Evolutionary conservation across 92 coral and sea anemone species (phyloP), one percentile per base, ranked within the genome.

Genomic region (Micromussa lordhowensis): DNA sequence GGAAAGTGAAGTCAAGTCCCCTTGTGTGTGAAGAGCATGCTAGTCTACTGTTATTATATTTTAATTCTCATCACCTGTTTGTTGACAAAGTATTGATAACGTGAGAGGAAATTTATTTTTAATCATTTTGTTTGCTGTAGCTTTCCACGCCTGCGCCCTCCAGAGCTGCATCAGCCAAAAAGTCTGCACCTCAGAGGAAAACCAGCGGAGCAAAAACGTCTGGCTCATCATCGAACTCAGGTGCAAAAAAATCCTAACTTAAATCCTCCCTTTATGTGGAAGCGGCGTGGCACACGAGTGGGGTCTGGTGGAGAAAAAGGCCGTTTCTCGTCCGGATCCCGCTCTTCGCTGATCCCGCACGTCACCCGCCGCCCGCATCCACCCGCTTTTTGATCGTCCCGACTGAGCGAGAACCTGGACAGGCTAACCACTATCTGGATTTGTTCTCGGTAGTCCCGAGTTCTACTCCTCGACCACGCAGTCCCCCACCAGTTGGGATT

Each of bases 131-230:
- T 88, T 49, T 55, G 26, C 85, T 66, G 55, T 57, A 91, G 93
- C 81, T 93, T 86, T 82, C 90, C 75, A 70, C 92, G 53, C 51
- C 86, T 0, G 91, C 85, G 12, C 96, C 94, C 9, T 89, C 96
- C 79, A 89, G 95, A 85, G 82, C 85, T 8, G 58, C 82, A 73
- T 85, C 98, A n/a, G 87, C 83, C 16, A 95, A 93, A 68, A 95
- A 95, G 76, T 55, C 90, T 51, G 86, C 90, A 5, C 91, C 96
- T 0, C 90, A 90, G 15, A 93, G 96, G 66, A 95, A 95, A 87
- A 75, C 68, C 53, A 91, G 90, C 40, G 91, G 90, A 14, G 30
- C 59, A 30, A 93, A 87, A 64, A 82, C 78, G 34, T 32, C 88
- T 22, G 69, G 87, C 80, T 69, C 91, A 1, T 77, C 88, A 26